Evolutionary conservation across 2,113 vertebrate species (phyloP).

Genomic region (Mionectes macconnelli): DNA sequence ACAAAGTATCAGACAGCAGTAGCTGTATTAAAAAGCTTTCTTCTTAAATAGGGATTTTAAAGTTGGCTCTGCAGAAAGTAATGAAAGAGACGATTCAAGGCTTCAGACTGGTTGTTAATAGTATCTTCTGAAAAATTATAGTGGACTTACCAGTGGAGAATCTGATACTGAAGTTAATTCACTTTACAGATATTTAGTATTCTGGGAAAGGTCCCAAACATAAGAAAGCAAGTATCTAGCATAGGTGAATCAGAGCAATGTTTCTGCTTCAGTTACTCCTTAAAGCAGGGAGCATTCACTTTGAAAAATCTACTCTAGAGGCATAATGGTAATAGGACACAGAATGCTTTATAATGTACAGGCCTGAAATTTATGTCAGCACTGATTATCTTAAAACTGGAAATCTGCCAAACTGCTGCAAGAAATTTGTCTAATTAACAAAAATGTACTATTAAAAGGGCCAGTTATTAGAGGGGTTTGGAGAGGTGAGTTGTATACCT

Average conservation of each 20-base stretch:
- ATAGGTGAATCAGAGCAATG: not conserved
- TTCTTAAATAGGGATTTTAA: not conserved
- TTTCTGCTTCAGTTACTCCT: conserved; percentile 5
- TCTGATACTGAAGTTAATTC: not conserved
- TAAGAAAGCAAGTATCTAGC: not conserved
- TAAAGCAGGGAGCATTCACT: not conserved
- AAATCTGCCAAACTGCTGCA: not conserved
- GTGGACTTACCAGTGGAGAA: not conserved
- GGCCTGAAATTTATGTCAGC: not conserved
- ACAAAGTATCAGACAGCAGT: not conserved
- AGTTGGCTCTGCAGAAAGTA: not conserved
- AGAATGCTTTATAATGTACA: not conserved
- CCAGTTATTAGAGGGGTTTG: not conserved
- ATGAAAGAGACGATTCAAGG: not conserved
- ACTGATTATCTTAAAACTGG: not conserved
- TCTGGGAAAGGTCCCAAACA: not conserved
- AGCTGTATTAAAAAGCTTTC: not conserved
- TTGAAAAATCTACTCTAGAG: not conserved
- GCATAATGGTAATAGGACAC: not conserved
- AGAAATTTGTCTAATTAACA: not conserved
- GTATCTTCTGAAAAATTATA: not conserved
- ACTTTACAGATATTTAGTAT: not conserved
- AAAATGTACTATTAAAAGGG: not conserved
- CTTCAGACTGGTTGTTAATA: not conserved
- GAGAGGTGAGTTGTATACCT: not conserved